Base-by-base conservation (phyloP, 2,888 invertebrate species). In the Dolomedes plantarius region DNA sequence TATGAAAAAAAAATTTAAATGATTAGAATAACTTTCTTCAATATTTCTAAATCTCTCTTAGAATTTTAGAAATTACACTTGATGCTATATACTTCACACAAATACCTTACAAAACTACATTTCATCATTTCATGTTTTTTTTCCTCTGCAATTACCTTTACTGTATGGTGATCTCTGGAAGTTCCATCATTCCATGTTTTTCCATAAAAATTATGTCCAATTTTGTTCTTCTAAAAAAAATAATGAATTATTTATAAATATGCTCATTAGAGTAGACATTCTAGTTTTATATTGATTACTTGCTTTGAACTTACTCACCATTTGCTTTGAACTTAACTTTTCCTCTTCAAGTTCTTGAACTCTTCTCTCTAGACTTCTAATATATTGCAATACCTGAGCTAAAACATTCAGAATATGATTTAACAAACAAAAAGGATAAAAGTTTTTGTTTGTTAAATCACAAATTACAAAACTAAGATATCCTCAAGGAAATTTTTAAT, bases 361-460 rank as follows among this genome's bases (percentile, higher is more conserved):
- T 90, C 96, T 94, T 89, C 95, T 95, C 92, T 98, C 98, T 89
- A 98, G 92, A 89, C 95, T 96, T 89, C 95, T 94, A 11, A 98
- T 97, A 91, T 98, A 98, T 90, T 96, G 96, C 91, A 97, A 94
- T 83, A 97, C 96, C 92, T 97, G 95, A 92, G 97, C 97, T 94
- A 91, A 29, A 90, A 90, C 79, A 89, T 56, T 81, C 83, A 75
- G 31, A 50, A 72, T 0, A n/a, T n/a, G n/a, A n/a, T n/a, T n/a
- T n/a, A n/a, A n/a, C n/a, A n/a, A n/a, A n/a, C n/a, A n/a, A n/a
- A n/a, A n/a, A n/a, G n/a, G n/a, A n/a, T n/a, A n/a, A n/a, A n/a
- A n/a, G n/a, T n/a, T n/a, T n/a, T n/a, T n/a, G n/a, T n/a, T n/a
- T n/a, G n/a, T n/a, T n/a, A n/a, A n/a, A n/a, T n/a, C n/a, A n/a